phyloP scores from a whole-genome alignment of 2,888 invertebrate genomes.

The Mallateleia sp. region DNA sequence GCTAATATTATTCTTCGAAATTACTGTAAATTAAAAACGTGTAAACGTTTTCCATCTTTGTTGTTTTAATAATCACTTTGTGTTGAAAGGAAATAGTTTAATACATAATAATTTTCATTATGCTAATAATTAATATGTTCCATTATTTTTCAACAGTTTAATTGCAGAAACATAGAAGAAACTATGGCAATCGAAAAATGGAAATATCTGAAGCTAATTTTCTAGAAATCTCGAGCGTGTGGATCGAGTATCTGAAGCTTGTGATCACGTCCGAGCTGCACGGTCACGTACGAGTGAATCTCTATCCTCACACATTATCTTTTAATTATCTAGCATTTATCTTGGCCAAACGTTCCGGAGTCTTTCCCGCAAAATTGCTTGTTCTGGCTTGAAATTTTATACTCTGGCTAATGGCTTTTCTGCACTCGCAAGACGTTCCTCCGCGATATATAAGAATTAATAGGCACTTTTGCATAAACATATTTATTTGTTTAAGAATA shows the following conservation, averaged over 20 bases:
- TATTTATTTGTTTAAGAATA: no score
- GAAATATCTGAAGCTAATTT: slow-evolving; percentile 44
- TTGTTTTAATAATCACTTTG: no score
- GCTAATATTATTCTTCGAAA: no score
- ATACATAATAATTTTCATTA: no score
- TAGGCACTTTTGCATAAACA: background rate
- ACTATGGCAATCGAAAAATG: no score
- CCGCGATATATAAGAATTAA: slow-evolving; percentile 17
- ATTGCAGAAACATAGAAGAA: no score
- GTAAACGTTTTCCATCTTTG: no score
- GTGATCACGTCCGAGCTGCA: slow-evolving; percentile 57
- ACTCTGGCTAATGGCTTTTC: slow-evolving; percentile 66
- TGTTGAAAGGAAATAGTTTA: no score
- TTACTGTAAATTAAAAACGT: no score
- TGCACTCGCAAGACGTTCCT: slow-evolving; percentile 14
- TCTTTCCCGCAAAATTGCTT: slow-evolving; percentile 80
- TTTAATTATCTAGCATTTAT: slow-evolving; percentile 88
- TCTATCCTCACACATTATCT: slow-evolving; percentile 87
- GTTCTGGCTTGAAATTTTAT: slow-evolving; percentile 79
- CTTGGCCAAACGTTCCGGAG: slow-evolving; percentile 81
- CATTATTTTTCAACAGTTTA: no score
- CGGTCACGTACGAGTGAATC: slow-evolving; percentile 64
- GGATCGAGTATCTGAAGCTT: slow-evolving; percentile 37
- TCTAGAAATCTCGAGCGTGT: slow-evolving; percentile 35
- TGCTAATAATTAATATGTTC: no score